These are phyloP conservation scores for Premnoplex brunnescens DNA, from an alignment of 2,797 vertebrate genomes.

Conservation along the genomic window DNA sequence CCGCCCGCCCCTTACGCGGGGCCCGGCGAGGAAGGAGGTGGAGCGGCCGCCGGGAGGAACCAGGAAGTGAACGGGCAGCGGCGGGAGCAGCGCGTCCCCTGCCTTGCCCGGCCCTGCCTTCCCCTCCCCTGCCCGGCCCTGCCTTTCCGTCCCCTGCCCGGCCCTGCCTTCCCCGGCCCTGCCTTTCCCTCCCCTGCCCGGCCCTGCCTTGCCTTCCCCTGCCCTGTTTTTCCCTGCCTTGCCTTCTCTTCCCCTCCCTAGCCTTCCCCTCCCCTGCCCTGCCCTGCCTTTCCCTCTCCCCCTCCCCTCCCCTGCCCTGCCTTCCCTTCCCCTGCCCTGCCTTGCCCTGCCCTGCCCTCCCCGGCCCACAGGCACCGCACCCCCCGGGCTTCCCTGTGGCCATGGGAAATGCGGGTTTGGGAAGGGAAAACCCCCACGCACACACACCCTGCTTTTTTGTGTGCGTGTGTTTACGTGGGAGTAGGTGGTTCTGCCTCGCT, in stretches of 20 bases:
- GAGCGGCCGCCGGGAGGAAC: constrained; percentile 2
- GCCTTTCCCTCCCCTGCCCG: no score
- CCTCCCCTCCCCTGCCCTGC: neutral
- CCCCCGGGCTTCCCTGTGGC: no score
- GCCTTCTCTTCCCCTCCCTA: no score
- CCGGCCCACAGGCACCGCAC: no score
- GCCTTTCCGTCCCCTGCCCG: no score
- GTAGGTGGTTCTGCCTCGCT: neutral
- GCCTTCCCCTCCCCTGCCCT: no score
- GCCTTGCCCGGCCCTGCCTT: no score
- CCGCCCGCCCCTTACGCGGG: neutral
- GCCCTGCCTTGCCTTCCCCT: no score
- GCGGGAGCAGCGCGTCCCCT: neutral
- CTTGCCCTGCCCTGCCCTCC: no score
- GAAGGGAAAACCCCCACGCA: neutral
- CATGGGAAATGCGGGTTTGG: neutral
- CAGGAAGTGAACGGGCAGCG: constrained; percentile 24
- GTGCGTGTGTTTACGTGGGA: neutral
- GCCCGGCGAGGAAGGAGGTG: neutral
- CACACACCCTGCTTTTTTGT: neutral
- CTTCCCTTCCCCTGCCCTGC: neutral
- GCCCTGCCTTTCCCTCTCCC: neutral
- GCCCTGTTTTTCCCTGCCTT: no score
- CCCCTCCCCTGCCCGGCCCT: no score
- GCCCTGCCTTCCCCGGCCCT: no score